Conservation (phyloP, 2,797 vertebrate genomes). For the Spondyliosoma cantharus region DNA sequence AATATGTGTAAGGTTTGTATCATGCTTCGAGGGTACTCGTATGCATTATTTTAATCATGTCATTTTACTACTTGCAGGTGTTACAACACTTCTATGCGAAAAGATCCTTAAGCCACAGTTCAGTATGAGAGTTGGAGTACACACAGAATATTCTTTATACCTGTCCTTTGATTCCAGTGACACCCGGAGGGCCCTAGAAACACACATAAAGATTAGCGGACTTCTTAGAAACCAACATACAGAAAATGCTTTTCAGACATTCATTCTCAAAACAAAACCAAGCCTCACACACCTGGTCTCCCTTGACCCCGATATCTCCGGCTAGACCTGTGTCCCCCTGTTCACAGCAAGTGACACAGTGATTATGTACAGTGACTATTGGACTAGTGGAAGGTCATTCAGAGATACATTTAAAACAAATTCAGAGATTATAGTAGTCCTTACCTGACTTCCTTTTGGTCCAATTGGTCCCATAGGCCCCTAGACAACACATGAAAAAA, state of each 20-base stretch:
- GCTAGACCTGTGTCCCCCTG: constrained; percentile 80
- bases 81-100: not conserved
- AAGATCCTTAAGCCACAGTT: not conserved
- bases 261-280: not conserved
- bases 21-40: not conserved
- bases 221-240: not conserved
- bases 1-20: not conserved
- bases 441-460: constrained; percentile 83
- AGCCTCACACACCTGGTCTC: constrained; percentile 80
- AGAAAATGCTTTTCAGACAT: not conserved
- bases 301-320: constrained; percentile 82
- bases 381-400: not conserved
- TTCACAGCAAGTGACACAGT: constrained; percentile 6
- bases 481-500: constrained; percentile 32
- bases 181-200: constrained; percentile 84
- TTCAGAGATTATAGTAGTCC: not conserved
- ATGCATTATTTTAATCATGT: not conserved
- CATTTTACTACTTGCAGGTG: not conserved
- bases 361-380: not conserved
- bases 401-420: not conserved
- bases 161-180: constrained; percentile 84
- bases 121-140: not conserved
- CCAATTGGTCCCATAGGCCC: constrained; percentile 78
- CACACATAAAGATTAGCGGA: constrained; percentile 34
- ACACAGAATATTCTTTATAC: constrained; percentile 59